Conservation (phyloP, 1,140 invertebrate genomes). For the Sesamia nonagrioides region DNA sequence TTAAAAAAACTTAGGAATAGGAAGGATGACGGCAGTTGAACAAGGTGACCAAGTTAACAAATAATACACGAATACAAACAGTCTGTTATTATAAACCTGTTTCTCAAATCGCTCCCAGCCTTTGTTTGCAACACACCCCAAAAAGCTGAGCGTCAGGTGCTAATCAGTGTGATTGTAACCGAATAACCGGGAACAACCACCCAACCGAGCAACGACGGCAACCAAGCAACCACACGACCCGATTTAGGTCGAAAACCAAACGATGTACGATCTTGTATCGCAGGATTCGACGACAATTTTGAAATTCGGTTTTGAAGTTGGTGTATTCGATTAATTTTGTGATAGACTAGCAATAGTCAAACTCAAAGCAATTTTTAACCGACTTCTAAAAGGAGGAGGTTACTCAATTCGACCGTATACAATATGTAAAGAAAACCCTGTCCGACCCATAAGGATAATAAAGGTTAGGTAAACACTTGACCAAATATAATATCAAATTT, state of each 20-base stretch:
- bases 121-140: conserved; percentile 1
- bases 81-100: neutral
- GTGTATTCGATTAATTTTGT: neutral
- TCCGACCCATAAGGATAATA: no score
- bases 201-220: conserved; percentile 3
- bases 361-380: neutral
- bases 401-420: no score
- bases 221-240: neutral
- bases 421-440: no score
- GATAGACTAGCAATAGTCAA: no score
- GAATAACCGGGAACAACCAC: conserved; percentile 9
- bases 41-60: no score
- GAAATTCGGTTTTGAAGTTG: no score
- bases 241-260: conserved; percentile 9
- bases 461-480: no score
- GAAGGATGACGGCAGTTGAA: no score
- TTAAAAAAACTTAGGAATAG: no score
- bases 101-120: neutral
- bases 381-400: no score
- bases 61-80: no score
- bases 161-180: conserved; percentile 36
- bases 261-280: neutral
- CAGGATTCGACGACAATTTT: neutral
- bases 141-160: conserved; percentile 28
- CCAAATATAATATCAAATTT: no score